Base-by-base conservation (phyloP, 1,140 invertebrate genomes). In the Drosophila ercepeae region DNA sequence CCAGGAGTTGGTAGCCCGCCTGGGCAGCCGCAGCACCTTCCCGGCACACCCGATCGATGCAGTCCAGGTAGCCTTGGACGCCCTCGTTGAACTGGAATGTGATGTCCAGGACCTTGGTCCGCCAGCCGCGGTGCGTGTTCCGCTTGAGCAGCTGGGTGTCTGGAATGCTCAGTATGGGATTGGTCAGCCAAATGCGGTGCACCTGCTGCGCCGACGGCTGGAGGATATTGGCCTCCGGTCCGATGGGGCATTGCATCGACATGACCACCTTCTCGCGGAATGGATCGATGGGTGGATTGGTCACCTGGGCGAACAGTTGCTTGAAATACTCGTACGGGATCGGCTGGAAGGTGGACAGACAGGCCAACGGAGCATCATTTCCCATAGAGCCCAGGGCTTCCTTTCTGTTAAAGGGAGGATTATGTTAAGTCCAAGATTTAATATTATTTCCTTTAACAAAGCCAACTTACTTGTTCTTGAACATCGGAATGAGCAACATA, bases 241-340 rank as follows among this genome's bases (percentile, higher is more conserved):
- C 97, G 79, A 97, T 95, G 0, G 96, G 96, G 83, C 96, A 97
- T 61, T 97, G 94, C 89, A 99, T 92, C 0, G 98, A 99, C 98
- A 99, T 99, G 48, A 99, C 98, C 68, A 99, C 97, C 91, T 97
- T 98, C 92, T 99, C 99, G 78, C 99, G 95, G 93, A 99, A 99
- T 34, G 99, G 99, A 94, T 99, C 99, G 73, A 99, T 99, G 3
- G 99, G 98, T n/a, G 99, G 99, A 93, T 99, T 99, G 65, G 99
- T 99, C 42, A 99, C 98, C 93, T 99, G 99, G 19, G 99, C 99
- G 92, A 99, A 99, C n/a, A 99, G 93, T 92, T 99, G 99, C 91
- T 99, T 99, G 92, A 99, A 99, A 91, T 99, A 99, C 74, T 98
- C 97, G 91, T 99, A 99, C 1, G 97, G 93, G 44, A 99, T 92